Evolutionary conservation across 2,888 invertebrate species (phyloP), one percentile per base, ranked within the genome.

Genomic region (Diarsia rubi): DNA sequence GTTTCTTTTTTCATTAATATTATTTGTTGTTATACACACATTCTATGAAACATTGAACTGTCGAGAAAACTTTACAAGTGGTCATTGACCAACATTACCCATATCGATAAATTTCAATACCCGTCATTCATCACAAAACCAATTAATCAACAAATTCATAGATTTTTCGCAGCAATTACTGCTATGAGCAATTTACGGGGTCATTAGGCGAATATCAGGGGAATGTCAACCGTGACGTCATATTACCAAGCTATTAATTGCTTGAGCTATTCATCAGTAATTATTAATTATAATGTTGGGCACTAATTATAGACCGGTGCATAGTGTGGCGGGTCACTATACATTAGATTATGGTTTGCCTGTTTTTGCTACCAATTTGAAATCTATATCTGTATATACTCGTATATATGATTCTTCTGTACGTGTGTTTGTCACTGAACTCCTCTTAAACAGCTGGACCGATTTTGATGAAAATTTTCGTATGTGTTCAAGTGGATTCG

Each of bases 191-290:
- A 88, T 88, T 88, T 86, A 76, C 71, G 64, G 69, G 72, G 70
- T 82, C 88, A 85, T 88, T 88, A 88, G 79, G 80, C 75, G 72
- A 86, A 85, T 82, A 78, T 81, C 81, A 79, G 54, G 63, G 79
- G 88, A 82, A 84, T 85, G 77, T 79, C 82, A 69, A 79, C 79
- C 87, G 65, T 79, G 54, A 78, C 81, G 74, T 69, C 66, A 82
- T 67, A 86, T 70, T 79, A 73, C 73, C 57, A 62, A 84, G 71
- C 82, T 59, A 82, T 84, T 84, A 88, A 83, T 81, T 69, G 78
- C 74, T 81, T 71, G 62, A 75, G 60, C 54, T 66, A 69, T 81
- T 81, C 70, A 73, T 81, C 66, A 81, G 49, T 73, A 73, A 82
- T 70, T 59, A 81, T 75, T 68, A 70, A 81, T 86, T 77, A 70